phyloP scores from a whole-genome alignment of 2,113 vertebrate species.

The Pelecanus crispus region DNA sequence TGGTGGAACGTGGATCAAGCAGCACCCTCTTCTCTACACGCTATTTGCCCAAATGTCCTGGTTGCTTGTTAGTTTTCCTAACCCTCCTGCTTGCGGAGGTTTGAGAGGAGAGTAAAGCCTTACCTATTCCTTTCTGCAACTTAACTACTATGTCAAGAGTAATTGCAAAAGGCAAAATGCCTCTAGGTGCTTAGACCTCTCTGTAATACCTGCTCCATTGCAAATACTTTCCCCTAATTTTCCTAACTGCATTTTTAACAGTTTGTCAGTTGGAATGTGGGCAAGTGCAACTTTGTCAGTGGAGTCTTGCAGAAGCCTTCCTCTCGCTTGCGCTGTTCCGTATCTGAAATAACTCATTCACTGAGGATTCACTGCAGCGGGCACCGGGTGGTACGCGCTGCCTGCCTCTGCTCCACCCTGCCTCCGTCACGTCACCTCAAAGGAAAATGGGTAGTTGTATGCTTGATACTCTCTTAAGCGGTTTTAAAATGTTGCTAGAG shows the following conservation, averaged over 20 bases:
- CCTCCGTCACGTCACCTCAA: background rate
- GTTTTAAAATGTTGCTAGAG: background rate
- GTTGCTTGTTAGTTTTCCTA: background rate
- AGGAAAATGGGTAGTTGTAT: background rate
- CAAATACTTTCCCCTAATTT: background rate
- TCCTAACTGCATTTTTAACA: background rate
- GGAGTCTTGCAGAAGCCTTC: background rate
- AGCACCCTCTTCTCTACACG: background rate
- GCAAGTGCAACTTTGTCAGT: background rate
- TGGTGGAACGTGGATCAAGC: background rate
- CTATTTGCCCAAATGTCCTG: background rate
- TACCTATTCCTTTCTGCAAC: background rate
- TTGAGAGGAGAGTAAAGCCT: background rate
- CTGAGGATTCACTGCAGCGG: background rate
- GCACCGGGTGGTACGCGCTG: background rate
- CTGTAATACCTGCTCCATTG: background rate
- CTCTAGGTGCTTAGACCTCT: background rate
- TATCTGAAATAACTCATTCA: background rate
- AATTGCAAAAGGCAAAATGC: background rate
- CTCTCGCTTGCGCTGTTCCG: fast-evolving
- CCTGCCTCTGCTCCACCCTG: background rate
- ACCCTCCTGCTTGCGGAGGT: background rate
- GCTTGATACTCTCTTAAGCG: background rate
- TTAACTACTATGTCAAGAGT: background rate
- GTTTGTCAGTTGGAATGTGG: background rate